A percentile compares a stretch with the other conserved stretches of the same genome.
These are phyloP conservation scores for Drosophila mauritiana DNA, from an alignment of 1,140 invertebrate genomes.

Conservation along the genomic window DNA sequence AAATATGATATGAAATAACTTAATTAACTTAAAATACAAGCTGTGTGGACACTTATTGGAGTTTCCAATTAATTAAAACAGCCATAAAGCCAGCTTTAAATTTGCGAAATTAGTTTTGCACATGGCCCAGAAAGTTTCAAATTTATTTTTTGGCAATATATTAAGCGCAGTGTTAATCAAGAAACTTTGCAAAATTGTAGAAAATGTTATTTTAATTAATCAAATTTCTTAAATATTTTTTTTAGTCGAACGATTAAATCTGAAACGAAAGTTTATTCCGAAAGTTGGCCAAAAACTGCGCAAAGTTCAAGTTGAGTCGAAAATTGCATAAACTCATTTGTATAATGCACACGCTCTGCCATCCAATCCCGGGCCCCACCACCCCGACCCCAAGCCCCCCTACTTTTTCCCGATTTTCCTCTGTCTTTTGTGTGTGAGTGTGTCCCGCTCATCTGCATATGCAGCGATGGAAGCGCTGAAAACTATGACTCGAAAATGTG, in stretches of 20 bases:
- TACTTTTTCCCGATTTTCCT: slow-evolving; percentile 14
- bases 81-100: no score
- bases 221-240: slow-evolving; percentile 24
- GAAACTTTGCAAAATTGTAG: slow-evolving; percentile 8
- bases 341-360: slow-evolving; percentile 55
- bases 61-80: no score
- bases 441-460: slow-evolving; percentile 46
- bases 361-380: slow-evolving; percentile 4
- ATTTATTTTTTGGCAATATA: not conserved
- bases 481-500: slow-evolving; percentile 62
- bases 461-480: slow-evolving; percentile 38
- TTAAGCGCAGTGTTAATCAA: not conserved
- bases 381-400: not conserved
- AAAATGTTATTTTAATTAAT: slow-evolving; percentile 28
- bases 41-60: no score
- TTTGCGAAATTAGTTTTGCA: no score
- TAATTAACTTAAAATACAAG: no score
- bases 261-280: slow-evolving; percentile 27
- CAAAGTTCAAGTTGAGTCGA: slow-evolving; percentile 45
- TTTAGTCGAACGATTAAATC: slow-evolving; percentile 39
- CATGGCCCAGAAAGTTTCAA: not conserved
- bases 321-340: slow-evolving; percentile 68
- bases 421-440: slow-evolving; percentile 10
- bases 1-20: no score
- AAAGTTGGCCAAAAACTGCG: slow-evolving; percentile 25